Evolutionary conservation across 2,113 vertebrate genomes (phyloP).

Genomic region (Elachura formosa): DNA sequence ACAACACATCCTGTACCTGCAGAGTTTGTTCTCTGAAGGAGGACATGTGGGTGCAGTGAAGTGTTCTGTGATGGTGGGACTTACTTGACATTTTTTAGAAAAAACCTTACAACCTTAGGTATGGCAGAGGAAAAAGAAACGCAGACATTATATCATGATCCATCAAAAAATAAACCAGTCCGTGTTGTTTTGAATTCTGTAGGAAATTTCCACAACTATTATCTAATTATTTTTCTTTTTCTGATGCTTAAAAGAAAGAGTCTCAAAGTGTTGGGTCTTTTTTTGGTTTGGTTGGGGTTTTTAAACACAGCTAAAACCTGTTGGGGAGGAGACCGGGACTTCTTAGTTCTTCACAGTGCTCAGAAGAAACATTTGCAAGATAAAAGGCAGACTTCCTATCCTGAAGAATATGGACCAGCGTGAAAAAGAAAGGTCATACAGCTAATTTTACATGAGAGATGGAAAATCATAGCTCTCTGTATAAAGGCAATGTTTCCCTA

Average conservation of each 20-base stretch:
- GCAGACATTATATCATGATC: no score
- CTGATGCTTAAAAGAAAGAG: not conserved
- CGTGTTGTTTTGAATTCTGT: not conserved
- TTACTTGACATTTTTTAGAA: not conserved
- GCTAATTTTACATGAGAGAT: not conserved
- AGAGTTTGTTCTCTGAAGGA: not conserved
- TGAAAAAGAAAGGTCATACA: not conserved
- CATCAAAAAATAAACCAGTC: fast-evolving
- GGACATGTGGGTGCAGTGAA: not conserved
- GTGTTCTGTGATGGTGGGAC: not conserved
- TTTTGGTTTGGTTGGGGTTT: not conserved
- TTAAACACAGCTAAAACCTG: not conserved
- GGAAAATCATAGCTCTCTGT: not conserved
- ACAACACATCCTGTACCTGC: not conserved
- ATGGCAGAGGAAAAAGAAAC: not conserved
- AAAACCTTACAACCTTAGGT: not conserved
- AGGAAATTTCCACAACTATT: not conserved
- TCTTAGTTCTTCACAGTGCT: not conserved
- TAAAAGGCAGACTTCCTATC: not conserved
- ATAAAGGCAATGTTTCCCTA: not conserved
- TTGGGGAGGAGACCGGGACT: not conserved
- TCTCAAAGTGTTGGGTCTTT: not conserved
- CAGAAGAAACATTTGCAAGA: not conserved
- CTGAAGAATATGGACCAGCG: not conserved
- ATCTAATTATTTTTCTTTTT: no score